Conservation (phyloP, 2,797 vertebrate species). For the Sebastes diaconus region DNA sequence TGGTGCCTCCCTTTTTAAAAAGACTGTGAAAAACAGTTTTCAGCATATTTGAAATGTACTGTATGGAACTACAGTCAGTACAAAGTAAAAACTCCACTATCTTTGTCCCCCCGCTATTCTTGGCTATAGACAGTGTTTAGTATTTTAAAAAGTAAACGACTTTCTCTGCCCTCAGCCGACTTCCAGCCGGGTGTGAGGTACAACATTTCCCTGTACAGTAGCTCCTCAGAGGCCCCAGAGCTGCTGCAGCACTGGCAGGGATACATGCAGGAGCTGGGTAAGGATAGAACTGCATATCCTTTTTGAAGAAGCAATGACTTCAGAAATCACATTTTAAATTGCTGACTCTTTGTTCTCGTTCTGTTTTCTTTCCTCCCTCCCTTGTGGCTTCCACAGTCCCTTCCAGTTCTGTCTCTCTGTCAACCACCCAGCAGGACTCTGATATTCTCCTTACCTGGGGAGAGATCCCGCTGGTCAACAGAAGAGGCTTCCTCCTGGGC, state of each 20-base stretch:
- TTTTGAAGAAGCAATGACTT: neutral
- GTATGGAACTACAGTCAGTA: neutral
- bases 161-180: constrained; percentile 55
- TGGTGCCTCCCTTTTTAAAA: neutral
- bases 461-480: constrained; percentile 57
- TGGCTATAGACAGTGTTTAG: neutral
- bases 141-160: neutral
- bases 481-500: constrained; percentile 78
- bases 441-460: constrained; percentile 76
- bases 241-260: constrained; percentile 76
- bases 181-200: constrained; percentile 80
- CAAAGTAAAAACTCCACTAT: neutral
- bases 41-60: neutral
- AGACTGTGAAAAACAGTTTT: constrained; percentile 7
- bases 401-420: constrained; percentile 57
- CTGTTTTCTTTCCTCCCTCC: neutral
- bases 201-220: constrained; percentile 77
- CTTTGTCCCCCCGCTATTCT: neutral
- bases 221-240: constrained; percentile 60
- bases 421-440: constrained; percentile 57
- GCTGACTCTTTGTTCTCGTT: neutral
- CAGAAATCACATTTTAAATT: neutral
- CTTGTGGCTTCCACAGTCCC: constrained; percentile 60
- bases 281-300: constrained; percentile 6
- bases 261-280: constrained; percentile 79